Evolutionary conservation across 2,888 invertebrate species (phyloP).

Genomic region (Andrena minutula): DNA sequence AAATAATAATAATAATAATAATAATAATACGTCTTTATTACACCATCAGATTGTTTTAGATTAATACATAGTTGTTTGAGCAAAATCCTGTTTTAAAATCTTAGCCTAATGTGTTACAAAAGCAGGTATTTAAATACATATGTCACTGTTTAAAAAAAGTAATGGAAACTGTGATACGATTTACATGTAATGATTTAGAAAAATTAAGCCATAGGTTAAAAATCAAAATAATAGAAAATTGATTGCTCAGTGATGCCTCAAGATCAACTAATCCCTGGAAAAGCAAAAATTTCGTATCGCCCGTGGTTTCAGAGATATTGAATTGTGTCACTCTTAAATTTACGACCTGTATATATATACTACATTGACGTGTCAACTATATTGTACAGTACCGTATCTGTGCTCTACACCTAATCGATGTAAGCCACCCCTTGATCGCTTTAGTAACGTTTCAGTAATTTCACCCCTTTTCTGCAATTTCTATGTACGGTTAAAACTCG

Average conservation of each 20-base stretch:
- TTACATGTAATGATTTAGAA: too few species aligned
- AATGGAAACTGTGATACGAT: too few species aligned
- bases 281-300: not conserved
- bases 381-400: slow-evolving; percentile 79
- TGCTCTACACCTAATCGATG: slow-evolving; percentile 84
- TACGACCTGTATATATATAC: slow-evolving; percentile 23
- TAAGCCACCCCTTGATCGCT: slow-evolving; percentile 83
- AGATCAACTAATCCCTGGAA: not conserved
- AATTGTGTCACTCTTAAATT: slow-evolving; percentile 2
- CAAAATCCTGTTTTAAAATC: too few species aligned
- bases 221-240: too few species aligned
- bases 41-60: too few species aligned
- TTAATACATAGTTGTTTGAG: too few species aligned
- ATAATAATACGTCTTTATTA: too few species aligned
- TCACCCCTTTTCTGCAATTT: slow-evolving; percentile 76
- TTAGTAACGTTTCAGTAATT: slow-evolving; percentile 82
- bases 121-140: too few species aligned
- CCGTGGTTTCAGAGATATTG: not conserved
- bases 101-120: too few species aligned
- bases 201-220: too few species aligned
- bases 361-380: slow-evolving; percentile 76
- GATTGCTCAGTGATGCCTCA: not conserved
- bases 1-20: too few species aligned
- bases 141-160: too few species aligned
- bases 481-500: slow-evolving; percentile 51